Percentiles rank a stretch among this genome's conserved stretches.
phyloP scores from a whole-genome alignment of 30 jellyfish, hydroid and myxozoan species.

The Aurelia aurita complex sp. Pacific region DNA sequence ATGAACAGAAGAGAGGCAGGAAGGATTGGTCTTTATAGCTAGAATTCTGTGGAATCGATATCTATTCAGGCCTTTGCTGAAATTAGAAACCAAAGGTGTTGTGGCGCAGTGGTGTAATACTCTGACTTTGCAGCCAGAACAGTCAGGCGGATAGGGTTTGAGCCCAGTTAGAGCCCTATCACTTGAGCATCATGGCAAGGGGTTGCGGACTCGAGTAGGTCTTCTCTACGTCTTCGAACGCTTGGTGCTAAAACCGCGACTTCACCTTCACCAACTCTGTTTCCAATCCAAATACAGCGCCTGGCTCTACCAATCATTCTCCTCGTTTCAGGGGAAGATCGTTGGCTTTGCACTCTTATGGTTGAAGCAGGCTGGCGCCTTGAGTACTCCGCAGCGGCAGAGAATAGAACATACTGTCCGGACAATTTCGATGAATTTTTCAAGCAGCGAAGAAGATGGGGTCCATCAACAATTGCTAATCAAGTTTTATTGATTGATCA shows the following conservation, averaged over 20 bases:
- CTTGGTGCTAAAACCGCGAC: neutral
- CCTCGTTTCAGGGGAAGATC: slow-evolving; percentile 87
- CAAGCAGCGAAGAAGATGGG: slow-evolving; percentile 97
- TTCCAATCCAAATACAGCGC: neutral
- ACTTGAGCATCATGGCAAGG: too few relatives aligned
- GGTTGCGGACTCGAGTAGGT: too few relatives aligned
- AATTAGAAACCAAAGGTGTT: too few relatives aligned
- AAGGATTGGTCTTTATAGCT: too few relatives aligned
- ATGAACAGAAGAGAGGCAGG: too few relatives aligned
- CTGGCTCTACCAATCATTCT: neutral
- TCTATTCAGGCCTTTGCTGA: too few relatives aligned
- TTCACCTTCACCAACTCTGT: neutral
- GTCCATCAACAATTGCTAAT: slow-evolving; percentile 95
- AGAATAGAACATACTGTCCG: slow-evolving; percentile 93
- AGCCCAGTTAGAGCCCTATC: too few relatives aligned
- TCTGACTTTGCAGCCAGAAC: too few relatives aligned
- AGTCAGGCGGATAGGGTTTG: too few relatives aligned
- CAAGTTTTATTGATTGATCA: slow-evolving; percentile 70
- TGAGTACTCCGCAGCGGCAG: slow-evolving; percentile 96
- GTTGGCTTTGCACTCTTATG: slow-evolving; percentile 97
- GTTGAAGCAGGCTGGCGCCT: slow-evolving; percentile 97
- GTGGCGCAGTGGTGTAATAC: too few relatives aligned
- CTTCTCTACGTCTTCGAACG: too few relatives aligned
- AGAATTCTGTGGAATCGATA: too few relatives aligned
- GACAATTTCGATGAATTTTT: slow-evolving; percentile 93